Evolutionary conservation across 2,113 vertebrate genomes (phyloP).

Genomic region (Phrynosoma blainvillii): DNA sequence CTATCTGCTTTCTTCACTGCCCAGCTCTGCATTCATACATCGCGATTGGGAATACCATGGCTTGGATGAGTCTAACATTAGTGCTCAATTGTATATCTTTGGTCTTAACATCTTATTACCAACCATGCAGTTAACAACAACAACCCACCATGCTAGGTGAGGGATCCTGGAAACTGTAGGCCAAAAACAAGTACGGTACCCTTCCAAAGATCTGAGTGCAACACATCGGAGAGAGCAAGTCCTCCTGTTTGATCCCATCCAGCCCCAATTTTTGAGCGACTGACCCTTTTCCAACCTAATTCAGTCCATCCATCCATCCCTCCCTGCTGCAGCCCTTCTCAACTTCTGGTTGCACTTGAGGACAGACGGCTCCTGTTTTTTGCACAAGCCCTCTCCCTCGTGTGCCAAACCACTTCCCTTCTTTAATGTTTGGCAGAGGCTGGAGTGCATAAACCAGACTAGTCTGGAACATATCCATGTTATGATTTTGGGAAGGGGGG

Average conservation of each 20-base stretch:
- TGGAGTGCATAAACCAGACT: constrained; percentile 12
- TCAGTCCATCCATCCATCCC: neutral
- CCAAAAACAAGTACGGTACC: neutral
- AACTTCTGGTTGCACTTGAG: neutral
- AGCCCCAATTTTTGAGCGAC: neutral
- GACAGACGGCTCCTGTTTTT: neutral
- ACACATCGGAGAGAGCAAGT: too few relatives aligned
- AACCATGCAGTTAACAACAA: too few relatives aligned
- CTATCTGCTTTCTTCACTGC: too few relatives aligned
- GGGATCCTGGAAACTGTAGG: neutral
- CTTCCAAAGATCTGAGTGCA: too few relatives aligned
- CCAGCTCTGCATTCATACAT: too few relatives aligned
- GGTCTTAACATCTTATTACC: too few relatives aligned
- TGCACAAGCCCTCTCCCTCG: too few relatives aligned
- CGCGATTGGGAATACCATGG: too few relatives aligned
- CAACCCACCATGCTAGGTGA: too few relatives aligned
- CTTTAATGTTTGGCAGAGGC: constrained; percentile 12
- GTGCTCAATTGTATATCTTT: too few relatives aligned
- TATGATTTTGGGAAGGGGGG: neutral
- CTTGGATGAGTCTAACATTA: too few relatives aligned
- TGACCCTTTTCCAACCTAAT: neutral
- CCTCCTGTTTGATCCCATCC: too few relatives aligned
- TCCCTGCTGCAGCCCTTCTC: neutral
- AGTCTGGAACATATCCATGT: neutral
- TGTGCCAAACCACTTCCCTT: neutral